phyloP scores from a whole-genome alignment of 2,113 vertebrate genomes.

The Oryzias woworae region DNA sequence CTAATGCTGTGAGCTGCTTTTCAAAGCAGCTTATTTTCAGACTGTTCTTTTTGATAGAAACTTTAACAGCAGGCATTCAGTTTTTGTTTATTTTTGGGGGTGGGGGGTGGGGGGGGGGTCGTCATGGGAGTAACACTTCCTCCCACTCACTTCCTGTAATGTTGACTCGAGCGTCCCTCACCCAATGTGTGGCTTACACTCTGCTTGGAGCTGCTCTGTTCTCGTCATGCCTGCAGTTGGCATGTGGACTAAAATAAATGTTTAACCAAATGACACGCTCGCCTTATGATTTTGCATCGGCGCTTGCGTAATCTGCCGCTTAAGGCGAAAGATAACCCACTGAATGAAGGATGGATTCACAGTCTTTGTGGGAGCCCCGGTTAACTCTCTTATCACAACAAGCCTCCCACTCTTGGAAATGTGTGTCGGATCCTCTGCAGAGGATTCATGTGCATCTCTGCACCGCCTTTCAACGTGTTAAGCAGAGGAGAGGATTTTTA shows the following conservation, averaged over 20 bases:
- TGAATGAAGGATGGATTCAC: constrained; percentile 31
- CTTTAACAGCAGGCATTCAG: constrained; percentile 28
- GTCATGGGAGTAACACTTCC: constrained; percentile 62
- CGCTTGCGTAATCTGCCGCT: constrained; percentile 53
- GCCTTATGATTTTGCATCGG: constrained; percentile 43
- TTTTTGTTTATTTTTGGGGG: constrained; percentile 65
- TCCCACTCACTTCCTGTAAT: constrained; percentile 52
- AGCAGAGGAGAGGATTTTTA: not conserved
- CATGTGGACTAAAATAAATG: constrained; percentile 51
- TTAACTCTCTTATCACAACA: constrained; percentile 48
- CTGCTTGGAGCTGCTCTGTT: constrained; percentile 22
- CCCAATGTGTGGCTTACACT: constrained; percentile 14
- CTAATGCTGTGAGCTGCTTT: too few species aligned
- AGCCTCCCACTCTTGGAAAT: constrained; percentile 58
- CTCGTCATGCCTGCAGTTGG: constrained; percentile 34
- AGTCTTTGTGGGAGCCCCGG: constrained; percentile 19
- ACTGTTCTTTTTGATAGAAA: constrained; percentile 1
- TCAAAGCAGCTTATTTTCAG: too few species aligned
- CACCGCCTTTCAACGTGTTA: not conserved
- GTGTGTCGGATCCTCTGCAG: constrained; percentile 44
- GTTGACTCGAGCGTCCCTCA: constrained; percentile 27
- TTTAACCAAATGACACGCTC: constrained; percentile 49
- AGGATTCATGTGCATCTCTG: constrained; percentile 48
- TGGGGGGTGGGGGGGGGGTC: constrained; percentile 38
- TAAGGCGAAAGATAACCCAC: constrained; percentile 21